Evolutionary conservation across 2,888 invertebrate species (phyloP).

Genomic region (Digitonthophagus gazella): DNA sequence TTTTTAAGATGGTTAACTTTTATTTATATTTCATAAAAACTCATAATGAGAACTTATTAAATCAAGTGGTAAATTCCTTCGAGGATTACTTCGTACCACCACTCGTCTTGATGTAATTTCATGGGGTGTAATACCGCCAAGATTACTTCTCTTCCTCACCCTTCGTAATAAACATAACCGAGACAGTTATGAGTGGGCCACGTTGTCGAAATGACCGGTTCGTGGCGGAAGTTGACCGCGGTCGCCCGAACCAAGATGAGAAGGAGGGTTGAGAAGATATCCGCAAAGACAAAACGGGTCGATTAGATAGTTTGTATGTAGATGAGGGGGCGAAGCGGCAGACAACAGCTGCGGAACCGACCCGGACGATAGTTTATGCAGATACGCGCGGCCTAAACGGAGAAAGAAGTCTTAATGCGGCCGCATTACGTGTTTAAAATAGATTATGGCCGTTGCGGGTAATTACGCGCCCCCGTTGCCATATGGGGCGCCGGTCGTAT

Average conservation of each 20-base stretch:
- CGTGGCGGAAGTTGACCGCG: background rate
- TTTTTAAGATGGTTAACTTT: no score
- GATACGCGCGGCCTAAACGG: conserved; percentile 42
- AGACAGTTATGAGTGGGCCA: background rate
- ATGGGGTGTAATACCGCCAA: background rate
- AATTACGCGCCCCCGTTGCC: conserved; percentile 46
- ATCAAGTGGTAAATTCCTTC: background rate
- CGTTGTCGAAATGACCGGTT: background rate
- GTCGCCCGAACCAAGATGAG: background rate
- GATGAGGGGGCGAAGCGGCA: conserved; percentile 39
- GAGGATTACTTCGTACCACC: background rate
- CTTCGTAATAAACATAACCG: background rate
- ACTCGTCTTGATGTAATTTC: background rate
- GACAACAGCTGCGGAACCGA: conserved; percentile 45
- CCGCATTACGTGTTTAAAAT: conserved; percentile 53
- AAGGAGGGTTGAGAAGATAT: background rate
- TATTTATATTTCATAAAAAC: no score
- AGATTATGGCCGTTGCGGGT: conserved; percentile 52
- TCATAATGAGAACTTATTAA: background rate
- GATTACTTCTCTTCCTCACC: background rate
- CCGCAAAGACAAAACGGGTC: conserved; percentile 46
- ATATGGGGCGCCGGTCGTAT: conserved; percentile 42
- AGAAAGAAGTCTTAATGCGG: conserved; percentile 52
- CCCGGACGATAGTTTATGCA: conserved; percentile 50
- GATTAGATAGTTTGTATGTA: conserved; percentile 51